phyloP scores from a whole-genome alignment of 1,140 invertebrate species.

The Drosophila bipectinata region DNA sequence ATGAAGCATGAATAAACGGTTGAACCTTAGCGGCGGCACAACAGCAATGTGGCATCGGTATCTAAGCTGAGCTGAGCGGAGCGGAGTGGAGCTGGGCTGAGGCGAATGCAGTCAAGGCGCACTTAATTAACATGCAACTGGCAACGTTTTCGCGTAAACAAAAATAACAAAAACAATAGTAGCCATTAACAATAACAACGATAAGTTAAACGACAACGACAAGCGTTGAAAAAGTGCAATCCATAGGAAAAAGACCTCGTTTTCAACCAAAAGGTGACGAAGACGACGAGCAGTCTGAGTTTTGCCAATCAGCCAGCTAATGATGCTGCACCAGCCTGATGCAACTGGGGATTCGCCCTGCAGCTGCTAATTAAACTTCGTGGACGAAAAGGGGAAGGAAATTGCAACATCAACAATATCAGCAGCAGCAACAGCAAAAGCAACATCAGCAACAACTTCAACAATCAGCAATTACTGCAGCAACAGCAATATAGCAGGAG shows the following conservation, averaged over 20 bases:
- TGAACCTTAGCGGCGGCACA: constrained; percentile 40
- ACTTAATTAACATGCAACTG: constrained; percentile 81
- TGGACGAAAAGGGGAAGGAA: constrained; percentile 11
- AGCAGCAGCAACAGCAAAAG: constrained; percentile 2
- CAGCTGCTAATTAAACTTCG: constrained; percentile 70
- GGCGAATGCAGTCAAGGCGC: constrained; percentile 74
- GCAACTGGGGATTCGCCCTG: constrained; percentile 57
- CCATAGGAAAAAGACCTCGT: constrained; percentile 26
- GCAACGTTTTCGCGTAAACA: constrained; percentile 50
- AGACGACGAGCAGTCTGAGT: constrained; percentile 49
- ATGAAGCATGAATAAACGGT: constrained; percentile 29
- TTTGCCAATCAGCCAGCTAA: constrained; percentile 64
- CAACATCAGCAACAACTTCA: constrained; percentile 3
- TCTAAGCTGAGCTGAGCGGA: neutral
- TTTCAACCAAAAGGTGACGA: constrained; percentile 41
- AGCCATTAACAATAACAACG: constrained; percentile 9
- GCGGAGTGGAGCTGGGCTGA: constrained; percentile 9
- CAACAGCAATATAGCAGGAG: constrained; percentile 38
- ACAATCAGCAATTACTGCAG: constrained; percentile 31
- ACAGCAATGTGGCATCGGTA: constrained; percentile 16
- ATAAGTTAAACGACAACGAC: constrained; percentile 46
- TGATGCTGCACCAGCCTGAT: constrained; percentile 46
- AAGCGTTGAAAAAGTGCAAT: constrained; percentile 56
- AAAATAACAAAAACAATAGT: constrained; percentile 35
- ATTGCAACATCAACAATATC: constrained; percentile 24